Conservation (phyloP, 1,140 invertebrate species). For the Grapholita molesta region DNA sequence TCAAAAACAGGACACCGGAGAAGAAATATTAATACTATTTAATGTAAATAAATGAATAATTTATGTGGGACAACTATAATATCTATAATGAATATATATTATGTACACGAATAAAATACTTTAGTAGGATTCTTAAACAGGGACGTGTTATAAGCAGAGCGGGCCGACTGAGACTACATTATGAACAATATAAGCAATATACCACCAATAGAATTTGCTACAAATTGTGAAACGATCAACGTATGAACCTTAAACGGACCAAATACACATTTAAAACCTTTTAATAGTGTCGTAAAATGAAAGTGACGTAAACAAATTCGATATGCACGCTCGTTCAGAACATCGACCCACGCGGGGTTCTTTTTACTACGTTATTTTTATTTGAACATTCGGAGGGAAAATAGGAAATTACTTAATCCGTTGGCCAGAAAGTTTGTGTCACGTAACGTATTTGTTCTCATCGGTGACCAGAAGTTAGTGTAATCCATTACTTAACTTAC, state of each 20-base stretch:
- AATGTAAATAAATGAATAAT: too few relatives aligned
- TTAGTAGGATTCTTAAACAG: too few relatives aligned
- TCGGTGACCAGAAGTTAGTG: not conserved
- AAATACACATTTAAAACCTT: not conserved
- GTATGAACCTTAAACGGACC: not conserved
- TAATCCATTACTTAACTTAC: not conserved
- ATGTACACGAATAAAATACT: too few relatives aligned
- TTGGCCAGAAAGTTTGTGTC: not conserved
- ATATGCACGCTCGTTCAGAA: not conserved
- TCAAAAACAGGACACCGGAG: too few relatives aligned
- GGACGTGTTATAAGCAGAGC: too few relatives aligned
- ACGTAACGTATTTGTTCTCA: constrained; percentile 3
- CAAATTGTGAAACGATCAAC: not conserved
- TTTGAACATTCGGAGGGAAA: not conserved
- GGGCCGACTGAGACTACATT: too few relatives aligned
- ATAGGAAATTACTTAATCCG: not conserved
- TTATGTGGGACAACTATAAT: too few relatives aligned
- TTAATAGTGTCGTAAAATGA: not conserved
- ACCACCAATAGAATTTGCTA: too few relatives aligned
- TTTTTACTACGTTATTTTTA: not conserved
- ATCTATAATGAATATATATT: too few relatives aligned
- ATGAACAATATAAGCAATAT: too few relatives aligned
- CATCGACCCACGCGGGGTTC: not conserved
- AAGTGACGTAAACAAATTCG: not conserved
- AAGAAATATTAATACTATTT: too few relatives aligned